Conservation (phyloP, 1,140 invertebrate genomes). For the Lerema accius region DNA sequence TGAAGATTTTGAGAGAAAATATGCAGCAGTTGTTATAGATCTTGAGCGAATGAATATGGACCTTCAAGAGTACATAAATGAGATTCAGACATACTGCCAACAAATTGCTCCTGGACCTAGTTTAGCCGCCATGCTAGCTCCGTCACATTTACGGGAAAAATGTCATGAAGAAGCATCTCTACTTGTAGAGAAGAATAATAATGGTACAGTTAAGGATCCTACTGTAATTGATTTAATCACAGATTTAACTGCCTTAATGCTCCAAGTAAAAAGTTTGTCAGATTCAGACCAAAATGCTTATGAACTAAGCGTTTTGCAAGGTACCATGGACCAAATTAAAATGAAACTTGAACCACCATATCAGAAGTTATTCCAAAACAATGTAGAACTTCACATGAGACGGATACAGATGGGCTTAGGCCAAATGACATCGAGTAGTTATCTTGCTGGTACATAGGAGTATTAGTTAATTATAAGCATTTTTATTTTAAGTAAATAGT, state of each 20-base stretch:
- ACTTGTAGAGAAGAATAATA: constrained; percentile 91
- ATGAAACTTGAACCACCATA: constrained; percentile 90
- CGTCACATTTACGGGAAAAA: constrained; percentile 93
- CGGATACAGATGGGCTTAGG: constrained; percentile 94
- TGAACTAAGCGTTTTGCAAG: constrained; percentile 96
- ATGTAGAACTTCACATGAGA: constrained; percentile 95
- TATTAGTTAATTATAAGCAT: constrained; percentile 31
- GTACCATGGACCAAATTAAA: constrained; percentile 95
- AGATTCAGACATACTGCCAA: constrained; percentile 92
- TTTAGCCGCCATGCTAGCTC: constrained; percentile 93
- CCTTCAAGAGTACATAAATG: constrained; percentile 92
- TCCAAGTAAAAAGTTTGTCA: constrained; percentile 96
- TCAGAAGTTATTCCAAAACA: constrained; percentile 93
- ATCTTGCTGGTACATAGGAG: constrained; percentile 56
- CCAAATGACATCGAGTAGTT: constrained; percentile 62
- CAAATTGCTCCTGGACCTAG: constrained; percentile 95
- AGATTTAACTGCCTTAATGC: constrained; percentile 94
- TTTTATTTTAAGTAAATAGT: constrained; percentile 34
- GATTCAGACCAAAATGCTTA: constrained; percentile 95
- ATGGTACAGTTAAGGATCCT: constrained; percentile 83
- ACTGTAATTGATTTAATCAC: constrained; percentile 91
- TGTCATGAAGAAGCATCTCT: constrained; percentile 92
- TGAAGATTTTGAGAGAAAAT: constrained; percentile 94
- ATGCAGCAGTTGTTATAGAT: constrained; percentile 94
- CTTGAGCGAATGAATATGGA: constrained; percentile 96